Evolutionary conservation across 2,888 invertebrate genomes (phyloP), one percentile per base, ranked within the genome.

Genomic region (Osmoderma eremita): DNA sequence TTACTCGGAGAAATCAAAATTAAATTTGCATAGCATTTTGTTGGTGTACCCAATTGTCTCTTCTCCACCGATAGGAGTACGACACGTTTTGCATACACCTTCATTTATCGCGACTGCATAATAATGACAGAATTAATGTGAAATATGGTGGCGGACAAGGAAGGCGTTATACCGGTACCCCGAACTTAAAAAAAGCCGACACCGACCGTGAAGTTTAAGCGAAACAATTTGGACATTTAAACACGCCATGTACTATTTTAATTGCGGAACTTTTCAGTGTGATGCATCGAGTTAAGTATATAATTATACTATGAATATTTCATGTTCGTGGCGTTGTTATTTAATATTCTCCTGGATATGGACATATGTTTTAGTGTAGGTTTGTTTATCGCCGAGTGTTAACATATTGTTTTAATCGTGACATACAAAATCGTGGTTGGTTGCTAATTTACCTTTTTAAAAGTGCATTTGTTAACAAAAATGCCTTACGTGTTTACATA

Each of bases 21-120:
- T 63, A 63, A 63, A 67, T 67, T 67, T 67, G 54, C 67, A 67
- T 67, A 65, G 50, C 58, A 56, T 65, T 65, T 65, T 50, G 62
- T 56, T 18, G 38, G 56, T 45, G 39, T 36, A 30, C 50, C 45
- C 39, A 63, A 67, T 58, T 58, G 65, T 50, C 65, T 58, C 58
- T 49, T 13, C 65, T 50, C 39, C n/a, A n/a, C n/a, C 51, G 50
- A 63, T 63, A 51, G 41, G 51, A 17, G 17, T 8, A 13, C 20
- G 49, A 48, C 56, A 49, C 48, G 49, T 41, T 65, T 49, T 49
- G 56, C 65, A 41, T 41, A 56, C 56, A 56, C 54, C 58, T 56
- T 58, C 54, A 56, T 58, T 63, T 51, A 51, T 53, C 63, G 24
- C 30, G 42, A 63, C 51, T 56, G 56, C 65, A 49, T 56, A 42